Conservation (phyloP, 1,140 invertebrate species). For the Drosophila repletoides region DNA sequence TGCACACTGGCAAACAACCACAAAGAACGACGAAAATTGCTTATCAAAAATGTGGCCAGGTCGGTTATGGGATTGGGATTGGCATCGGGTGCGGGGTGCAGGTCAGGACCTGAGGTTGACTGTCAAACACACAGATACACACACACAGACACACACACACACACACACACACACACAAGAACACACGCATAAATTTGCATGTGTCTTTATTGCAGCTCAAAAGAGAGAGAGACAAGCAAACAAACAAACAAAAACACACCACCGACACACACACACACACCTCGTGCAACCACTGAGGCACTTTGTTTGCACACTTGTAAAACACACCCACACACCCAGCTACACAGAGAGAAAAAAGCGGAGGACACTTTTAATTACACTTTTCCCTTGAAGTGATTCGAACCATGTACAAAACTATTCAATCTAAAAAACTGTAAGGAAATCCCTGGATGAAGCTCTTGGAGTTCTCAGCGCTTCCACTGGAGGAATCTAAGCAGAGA, state of each 20-base stretch:
- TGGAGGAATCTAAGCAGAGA: too few relatives aligned
- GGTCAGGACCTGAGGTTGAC: slow-evolving; percentile 1
- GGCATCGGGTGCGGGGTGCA: neutral
- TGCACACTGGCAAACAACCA: slow-evolving; percentile 12
- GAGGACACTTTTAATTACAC: too few relatives aligned
- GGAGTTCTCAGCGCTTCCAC: too few relatives aligned
- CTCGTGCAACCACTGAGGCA: slow-evolving; percentile 66
- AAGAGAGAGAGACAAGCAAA: slow-evolving; percentile 46
- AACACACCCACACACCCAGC: slow-evolving; percentile 55
- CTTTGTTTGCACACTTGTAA: slow-evolving; percentile 75
- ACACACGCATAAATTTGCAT: slow-evolving; percentile 67
- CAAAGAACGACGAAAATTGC: slow-evolving; percentile 64
- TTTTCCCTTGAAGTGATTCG: too few relatives aligned
- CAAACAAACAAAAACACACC: slow-evolving; percentile 37
- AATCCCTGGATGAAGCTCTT: too few relatives aligned
- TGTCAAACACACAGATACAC: slow-evolving; percentile 31
- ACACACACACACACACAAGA: slow-evolving; percentile 12
- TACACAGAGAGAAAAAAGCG: too few relatives aligned
- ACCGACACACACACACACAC: slow-evolving; percentile 15
- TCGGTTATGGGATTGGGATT: slow-evolving; percentile 11
- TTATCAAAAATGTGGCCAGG: slow-evolving; percentile 68
- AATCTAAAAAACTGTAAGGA: too few relatives aligned
- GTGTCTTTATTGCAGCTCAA: slow-evolving; percentile 70
- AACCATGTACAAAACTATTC: too few relatives aligned
- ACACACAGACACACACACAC: slow-evolving; percentile 5